Base-by-base conservation (phyloP, 2,113 vertebrate genomes). In the Heteronetta atricapilla region DNA sequence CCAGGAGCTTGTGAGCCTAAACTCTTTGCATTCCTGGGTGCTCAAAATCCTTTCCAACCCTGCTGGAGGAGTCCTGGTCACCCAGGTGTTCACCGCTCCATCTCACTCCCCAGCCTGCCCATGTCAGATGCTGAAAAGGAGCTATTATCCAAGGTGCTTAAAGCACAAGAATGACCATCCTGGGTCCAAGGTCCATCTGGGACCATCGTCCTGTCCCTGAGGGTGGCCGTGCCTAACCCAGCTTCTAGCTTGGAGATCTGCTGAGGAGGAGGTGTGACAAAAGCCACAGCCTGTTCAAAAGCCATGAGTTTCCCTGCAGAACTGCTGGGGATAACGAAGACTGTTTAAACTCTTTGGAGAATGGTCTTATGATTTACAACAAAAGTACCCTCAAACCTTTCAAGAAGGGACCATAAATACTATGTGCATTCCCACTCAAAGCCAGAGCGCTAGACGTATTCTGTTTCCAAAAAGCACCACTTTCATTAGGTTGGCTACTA, bases 11-110 rank as follows among this genome's bases (percentile, higher is more conserved):
- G 7, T 7, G 23, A 80, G 23, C n/a, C 36, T 29, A 3, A 73
- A 73, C 18, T 34, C 6, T 3, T 48, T 22, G 46, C 10, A 5
- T 6, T 10, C 46, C 13, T 22, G 31, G 48, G 4, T 0, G 1
- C 10, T 69, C 53, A 59, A 50, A 26, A 63, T 5, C n/a, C 31
- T 79, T n/a, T 36, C 63, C 33, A 79, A 1, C 3, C 26, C n/a
- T 7, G 13, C 20, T 6, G 36, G 38, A n/a, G 13, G 6, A 31
- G 42, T 31, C 20, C 16, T 1, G 4, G 23, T 44, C n/a, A 58
- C 26, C 42, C 62, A 55, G 25, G 18, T 52, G 5, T 44, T 74
- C 50, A 34, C 21, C 17, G 20, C 6, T 26, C 46, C 67, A 12
- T 28, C 23, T 74, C 28, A 53, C 29, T 53, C 6, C 58, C 78